Conservation (phyloP, 2,113 vertebrate species). For the Passer domesticus region DNA sequence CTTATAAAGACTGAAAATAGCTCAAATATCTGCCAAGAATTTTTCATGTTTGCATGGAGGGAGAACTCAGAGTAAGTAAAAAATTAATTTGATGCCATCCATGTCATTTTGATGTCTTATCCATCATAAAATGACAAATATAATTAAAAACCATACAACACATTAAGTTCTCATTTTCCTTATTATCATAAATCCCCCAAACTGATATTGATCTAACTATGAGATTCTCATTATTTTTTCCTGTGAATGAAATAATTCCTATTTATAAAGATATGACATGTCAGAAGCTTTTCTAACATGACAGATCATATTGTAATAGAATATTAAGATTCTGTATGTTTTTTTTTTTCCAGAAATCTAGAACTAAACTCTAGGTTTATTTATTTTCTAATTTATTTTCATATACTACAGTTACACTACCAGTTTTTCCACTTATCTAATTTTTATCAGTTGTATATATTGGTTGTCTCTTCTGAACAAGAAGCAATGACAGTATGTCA, state of each 20-base stretch:
- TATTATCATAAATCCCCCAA: neutral
- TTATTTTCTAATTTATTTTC: neutral
- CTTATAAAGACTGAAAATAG: neutral
- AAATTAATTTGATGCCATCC: neutral
- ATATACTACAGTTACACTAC: neutral
- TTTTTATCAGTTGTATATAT: neutral
- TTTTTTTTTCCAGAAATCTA: neutral
- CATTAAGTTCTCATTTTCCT: neutral
- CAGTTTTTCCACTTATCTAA: neutral
- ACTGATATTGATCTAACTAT: neutral
- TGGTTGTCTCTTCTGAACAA: neutral
- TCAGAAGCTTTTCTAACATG: neutral
- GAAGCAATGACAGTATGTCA: neutral
- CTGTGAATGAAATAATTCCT: neutral
- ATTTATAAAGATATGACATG: neutral
- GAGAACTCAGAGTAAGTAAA: neutral
- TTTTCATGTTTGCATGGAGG: neutral
- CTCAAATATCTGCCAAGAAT: neutral
- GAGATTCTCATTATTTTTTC: neutral
- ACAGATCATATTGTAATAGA: neutral
- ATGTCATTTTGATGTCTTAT: neutral
- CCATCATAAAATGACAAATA: neutral
- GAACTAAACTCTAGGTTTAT: neutral
- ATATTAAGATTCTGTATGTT: neutral
- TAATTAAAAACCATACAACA: neutral